Conservation (phyloP, 2,797 vertebrate species). For the Caiman crocodilus region DNA sequence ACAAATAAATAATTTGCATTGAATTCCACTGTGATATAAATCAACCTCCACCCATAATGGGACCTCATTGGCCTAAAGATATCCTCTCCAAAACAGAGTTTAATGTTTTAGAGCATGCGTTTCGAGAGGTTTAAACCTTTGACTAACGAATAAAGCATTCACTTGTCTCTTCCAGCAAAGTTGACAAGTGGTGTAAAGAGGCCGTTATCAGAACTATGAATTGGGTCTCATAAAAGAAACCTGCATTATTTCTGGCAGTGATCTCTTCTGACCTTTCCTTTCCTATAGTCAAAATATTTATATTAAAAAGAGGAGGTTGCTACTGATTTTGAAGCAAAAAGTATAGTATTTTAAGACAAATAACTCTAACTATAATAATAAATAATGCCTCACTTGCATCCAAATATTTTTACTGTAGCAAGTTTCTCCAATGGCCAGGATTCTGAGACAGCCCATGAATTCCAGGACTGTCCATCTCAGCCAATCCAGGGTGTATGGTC, state of each 20-base stretch:
- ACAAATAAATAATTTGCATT: no score
- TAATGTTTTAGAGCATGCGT: not conserved
- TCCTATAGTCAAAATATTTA: not conserved
- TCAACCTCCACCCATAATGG: not conserved
- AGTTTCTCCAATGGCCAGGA: not conserved
- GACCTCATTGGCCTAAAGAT: not conserved
- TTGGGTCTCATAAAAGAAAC: not conserved
- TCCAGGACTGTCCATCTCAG: no score
- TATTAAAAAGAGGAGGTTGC: not conserved
- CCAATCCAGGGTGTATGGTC: no score
- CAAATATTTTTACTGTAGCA: not conserved
- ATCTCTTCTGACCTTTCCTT: not conserved
- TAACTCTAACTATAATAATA: constrained; percentile 31
- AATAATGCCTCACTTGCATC: not conserved
- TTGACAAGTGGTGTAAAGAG: not conserved
- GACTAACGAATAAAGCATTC: not conserved
- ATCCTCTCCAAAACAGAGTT: fast-evolving
- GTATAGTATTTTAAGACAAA: not conserved
- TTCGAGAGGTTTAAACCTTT: not conserved
- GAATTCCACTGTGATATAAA: not conserved
- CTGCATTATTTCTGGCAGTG: not conserved
- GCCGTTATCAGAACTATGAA: not conserved
- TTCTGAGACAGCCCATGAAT: not conserved
- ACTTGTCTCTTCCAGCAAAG: not conserved
- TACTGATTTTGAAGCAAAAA: constrained; percentile 15